Base-by-base conservation (phyloP, 2,797 vertebrate genomes). In the Tolypeutes matacus region DNA sequence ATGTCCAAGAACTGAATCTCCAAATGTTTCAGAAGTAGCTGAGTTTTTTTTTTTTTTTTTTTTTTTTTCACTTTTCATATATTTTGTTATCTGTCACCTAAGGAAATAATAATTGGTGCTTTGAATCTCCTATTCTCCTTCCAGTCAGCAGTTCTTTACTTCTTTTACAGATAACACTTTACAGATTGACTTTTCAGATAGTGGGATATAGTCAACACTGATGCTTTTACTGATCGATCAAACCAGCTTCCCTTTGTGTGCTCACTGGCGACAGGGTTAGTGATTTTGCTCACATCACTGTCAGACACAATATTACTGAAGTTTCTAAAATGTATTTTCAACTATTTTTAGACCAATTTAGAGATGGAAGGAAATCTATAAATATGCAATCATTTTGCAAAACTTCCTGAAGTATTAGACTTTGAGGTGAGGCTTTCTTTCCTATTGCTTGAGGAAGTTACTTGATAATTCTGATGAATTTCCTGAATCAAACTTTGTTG, bases 221-320 rank as follows among this genome's bases (percentile, higher is more conserved):
- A 83, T 82, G 85, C 70, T 86, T 93, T 89, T 80, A 72, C 69
- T 93, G 92, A 94, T 94, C 10, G 0, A 96, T 95, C 91, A 95
- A 62, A 92, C 36, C 78, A 75, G 39, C 46, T 91, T 92, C 83
- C 83, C 91, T 94, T 85, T 67, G 36, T 46, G 46, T 90, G 75
- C n/a, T 97, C 29, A 72, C 85, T 80, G 85, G 90, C 0, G 0
- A 92, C 95, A 77, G 49, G 31, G 60, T 92, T 94, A 93, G 88
- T 92, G 95, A 96, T 95, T 97, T 95, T 90, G 69, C 49, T 90
- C 60, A 80, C 31, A 76, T 96, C 69, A 72, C 87, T 96, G 93
- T 89, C 95, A 96, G 91, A 86, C 9, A 83, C 62, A 84, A 42
- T 89, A 83, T 86, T 89, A 93, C 27, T 90, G 64, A 94, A 95